Percentiles rank a stretch among this genome's conserved stretches.
Conservation (phyloP, 1,140 invertebrate species). For the Gryllus bimaculatus region DNA sequence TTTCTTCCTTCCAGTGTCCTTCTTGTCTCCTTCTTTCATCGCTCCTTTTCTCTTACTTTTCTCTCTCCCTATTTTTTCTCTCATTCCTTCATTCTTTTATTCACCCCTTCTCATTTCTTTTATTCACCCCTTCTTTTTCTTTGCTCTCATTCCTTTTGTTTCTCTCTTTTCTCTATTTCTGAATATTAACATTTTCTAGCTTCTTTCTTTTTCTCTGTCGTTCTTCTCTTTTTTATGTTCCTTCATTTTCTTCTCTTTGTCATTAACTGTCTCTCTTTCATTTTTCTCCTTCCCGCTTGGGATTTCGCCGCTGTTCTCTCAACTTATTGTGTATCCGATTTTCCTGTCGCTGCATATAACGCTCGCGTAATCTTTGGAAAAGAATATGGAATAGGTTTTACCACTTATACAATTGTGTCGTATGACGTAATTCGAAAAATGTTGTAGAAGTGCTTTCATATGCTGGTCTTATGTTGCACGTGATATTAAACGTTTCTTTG, state of each 20-base stretch:
- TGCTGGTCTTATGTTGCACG: too few relatives aligned
- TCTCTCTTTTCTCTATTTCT: background rate
- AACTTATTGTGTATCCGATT: too few relatives aligned
- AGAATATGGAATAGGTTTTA: too few relatives aligned
- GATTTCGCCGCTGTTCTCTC: too few relatives aligned
- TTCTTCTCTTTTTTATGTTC: background rate
- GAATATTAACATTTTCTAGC: background rate
- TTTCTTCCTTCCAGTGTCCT: background rate
- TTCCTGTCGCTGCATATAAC: too few relatives aligned
- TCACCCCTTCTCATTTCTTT: background rate
- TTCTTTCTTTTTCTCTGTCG: background rate
- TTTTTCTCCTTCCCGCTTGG: too few relatives aligned
- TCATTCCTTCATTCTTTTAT: background rate
- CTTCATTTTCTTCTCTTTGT: background rate
- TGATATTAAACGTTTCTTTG: too few relatives aligned
- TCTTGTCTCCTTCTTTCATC: background rate
- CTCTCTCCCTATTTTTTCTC: background rate
- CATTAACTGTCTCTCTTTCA: too few relatives aligned
- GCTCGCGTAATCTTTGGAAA: too few relatives aligned
- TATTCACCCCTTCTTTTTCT: background rate
- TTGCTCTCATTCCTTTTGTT: background rate
- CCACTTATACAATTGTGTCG: too few relatives aligned
- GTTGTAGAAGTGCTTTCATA: too few relatives aligned
- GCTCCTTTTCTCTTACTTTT: background rate
- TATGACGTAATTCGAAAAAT: too few relatives aligned